Evolutionary conservation across 1,140 invertebrate genomes (phyloP), one percentile per base, ranked within the genome.

Genomic region (Bombus impatiens): DNA sequence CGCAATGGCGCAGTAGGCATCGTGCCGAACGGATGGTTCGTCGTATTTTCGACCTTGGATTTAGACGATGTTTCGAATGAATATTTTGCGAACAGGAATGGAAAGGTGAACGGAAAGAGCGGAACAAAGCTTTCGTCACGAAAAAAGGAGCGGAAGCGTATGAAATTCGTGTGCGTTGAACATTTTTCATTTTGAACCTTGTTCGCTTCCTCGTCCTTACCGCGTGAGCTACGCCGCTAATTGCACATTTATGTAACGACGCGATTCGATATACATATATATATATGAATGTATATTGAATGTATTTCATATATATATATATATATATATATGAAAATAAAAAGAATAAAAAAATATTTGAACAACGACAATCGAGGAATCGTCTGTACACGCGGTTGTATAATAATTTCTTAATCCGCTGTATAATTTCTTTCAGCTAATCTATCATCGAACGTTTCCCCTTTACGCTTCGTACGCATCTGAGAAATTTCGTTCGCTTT

Each of bases 1-100:
- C 28, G 70, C 32, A n/a, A 75, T 89, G 74, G 65, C 90, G 90
- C 90, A 91, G 90, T 90, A 86, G 91, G 90, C 88, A 92, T 47
- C 86, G 87, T 91, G 85, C 90, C 88, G 83, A 86, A 72, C 35
- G 18, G 78, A 40, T 35, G 40, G 47, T 88, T 89, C 44, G 57
- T 37, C 67, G 74, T 87, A 84, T 88, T 78, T 76, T 74, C 59
- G 77, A 84, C 57, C 83, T 89, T 85, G 75, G 37, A 76, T 72
- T 83, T 79, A 12, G 12, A 72, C 40, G 68, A 71, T 71, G 78
- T 59, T 87, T 84, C 84, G 18, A 57, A 71, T 28, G 35, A 78
- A 78, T 57, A 79, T 79, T 47, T 57, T 25, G 13, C 25, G 42
- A 57, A 57, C 5, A 32, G 72, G 40, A n/a, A 25, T 9, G 40